Base-by-base conservation (phyloP, 1,140 invertebrate species). In the Solenopsis invicta region DNA sequence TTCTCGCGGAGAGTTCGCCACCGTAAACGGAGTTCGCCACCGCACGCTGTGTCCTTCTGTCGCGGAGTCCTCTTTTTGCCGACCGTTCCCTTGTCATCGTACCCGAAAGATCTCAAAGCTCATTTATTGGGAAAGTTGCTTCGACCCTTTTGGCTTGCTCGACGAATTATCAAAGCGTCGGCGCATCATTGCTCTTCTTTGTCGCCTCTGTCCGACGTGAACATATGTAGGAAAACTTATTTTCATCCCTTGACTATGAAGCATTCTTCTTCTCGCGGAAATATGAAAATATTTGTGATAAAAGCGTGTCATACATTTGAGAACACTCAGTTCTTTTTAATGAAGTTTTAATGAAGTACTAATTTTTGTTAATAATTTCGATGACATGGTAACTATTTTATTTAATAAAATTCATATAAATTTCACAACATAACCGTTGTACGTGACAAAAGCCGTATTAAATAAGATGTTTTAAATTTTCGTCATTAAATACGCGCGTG, bases 51-150 rank as follows among this genome's bases (percentile, higher is more conserved):
- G 12, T 61, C 69, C 71, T 54, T 41, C 72, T 62, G 29, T 75
- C 29, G 34, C 56, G 54, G 12, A 54, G 8, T 69, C 29, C 75
- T 82, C 48, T 76, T 72, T 82, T 85, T 69, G 48, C 67, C 45
- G n/a, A 10, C 21, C 29, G 21, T 37, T 24, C 69, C 45, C 29
- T 29, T 12, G 16, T 50, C 66, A 9, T 12, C 45, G 37, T 52
- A 64, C 24, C 56, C 41, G 16, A 66, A 81, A 67, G 64, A 71
- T 71, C 24, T 54, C 50, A 61, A 48, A 81, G 62, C 77, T 78
- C 56, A 67, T 81, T 71, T 78, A 85, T 85, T 66, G 72, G 75
- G 62, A 85, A 67, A 85, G 75, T 77, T 85, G 34, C 64, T 21
- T 85, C 59, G 72, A 6, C 10, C 50, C 52, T 76, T 66, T 41